A percentile compares a stretch with the other conserved stretches of the same genome.
phyloP scores from a whole-genome alignment of 2,113 vertebrate species.

The Galbula dea region DNA sequence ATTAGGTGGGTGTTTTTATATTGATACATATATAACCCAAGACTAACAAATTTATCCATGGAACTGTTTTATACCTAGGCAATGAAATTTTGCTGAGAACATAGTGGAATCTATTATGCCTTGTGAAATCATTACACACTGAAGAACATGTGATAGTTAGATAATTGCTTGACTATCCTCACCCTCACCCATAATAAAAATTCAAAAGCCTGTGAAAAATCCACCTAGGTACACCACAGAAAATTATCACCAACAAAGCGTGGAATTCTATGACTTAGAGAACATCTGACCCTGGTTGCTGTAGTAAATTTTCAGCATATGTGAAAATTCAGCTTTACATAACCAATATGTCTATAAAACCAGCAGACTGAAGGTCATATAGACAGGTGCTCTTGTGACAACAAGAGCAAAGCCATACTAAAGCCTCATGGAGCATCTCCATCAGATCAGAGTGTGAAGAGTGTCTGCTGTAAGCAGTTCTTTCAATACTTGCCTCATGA shows the following conservation, averaged over 20 bases:
- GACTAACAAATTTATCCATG: not conserved
- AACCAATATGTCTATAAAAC: not conserved
- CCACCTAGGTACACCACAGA: not conserved
- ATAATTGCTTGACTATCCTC: not conserved
- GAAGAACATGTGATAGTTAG: not conserved
- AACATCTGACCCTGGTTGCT: not conserved
- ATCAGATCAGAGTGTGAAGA: not conserved
- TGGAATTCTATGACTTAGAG: not conserved
- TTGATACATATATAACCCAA: not conserved
- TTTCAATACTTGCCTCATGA: not conserved
- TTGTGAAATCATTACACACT: not conserved
- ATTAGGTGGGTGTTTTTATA: not conserved
- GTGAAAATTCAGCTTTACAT: not conserved
- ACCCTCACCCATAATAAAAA: not conserved
- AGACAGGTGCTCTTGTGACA: not conserved
- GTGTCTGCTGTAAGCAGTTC: not conserved
- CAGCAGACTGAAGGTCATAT: not conserved
- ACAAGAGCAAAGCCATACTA: not conserved
- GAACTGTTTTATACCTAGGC: not conserved
- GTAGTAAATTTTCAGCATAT: not conserved
- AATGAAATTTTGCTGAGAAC: not conserved
- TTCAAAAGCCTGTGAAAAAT: not conserved
- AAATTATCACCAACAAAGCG: not conserved
- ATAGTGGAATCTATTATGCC: not conserved
- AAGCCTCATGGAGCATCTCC: accelerated